Evolutionary conservation across 2,113 vertebrate genomes (phyloP).

Genomic region (Pyrgilauda ruficollis): DNA sequence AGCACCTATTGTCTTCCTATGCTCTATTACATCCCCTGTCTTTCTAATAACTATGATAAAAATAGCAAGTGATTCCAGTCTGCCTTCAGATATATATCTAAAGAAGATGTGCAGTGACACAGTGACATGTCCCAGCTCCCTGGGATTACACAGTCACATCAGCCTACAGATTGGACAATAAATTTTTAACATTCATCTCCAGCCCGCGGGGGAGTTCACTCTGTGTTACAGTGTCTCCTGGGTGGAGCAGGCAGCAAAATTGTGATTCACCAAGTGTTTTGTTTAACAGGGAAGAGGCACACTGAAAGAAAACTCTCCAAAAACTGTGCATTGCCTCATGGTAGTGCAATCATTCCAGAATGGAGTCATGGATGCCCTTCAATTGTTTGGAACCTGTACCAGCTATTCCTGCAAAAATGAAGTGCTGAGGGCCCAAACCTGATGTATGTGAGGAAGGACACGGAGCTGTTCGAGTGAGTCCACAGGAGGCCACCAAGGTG

Average conservation of each 20-base stretch:
- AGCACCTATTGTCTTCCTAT: background rate
- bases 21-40: background rate
- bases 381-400: background rate
- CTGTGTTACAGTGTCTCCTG: background rate
- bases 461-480: accelerated
- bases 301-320: background rate
- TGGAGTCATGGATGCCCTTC: background rate
- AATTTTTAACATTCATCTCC: background rate
- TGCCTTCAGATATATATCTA: background rate
- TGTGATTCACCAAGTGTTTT: background rate
- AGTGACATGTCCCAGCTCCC: background rate
- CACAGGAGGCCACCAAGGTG: background rate
- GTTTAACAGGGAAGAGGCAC: background rate
- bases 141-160: background rate
- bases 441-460: background rate
- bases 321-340: accelerated
- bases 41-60: slow-evolving; percentile 8
- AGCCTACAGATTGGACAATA: background rate
- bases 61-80: background rate
- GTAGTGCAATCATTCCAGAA: background rate
- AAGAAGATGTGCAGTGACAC: slow-evolving; percentile 39
- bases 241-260: background rate
- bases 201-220: background rate
- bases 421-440: background rate
- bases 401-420: background rate